Conservation (phyloP, 2,888 invertebrate genomes). For the Apodemia duryi region DNA sequence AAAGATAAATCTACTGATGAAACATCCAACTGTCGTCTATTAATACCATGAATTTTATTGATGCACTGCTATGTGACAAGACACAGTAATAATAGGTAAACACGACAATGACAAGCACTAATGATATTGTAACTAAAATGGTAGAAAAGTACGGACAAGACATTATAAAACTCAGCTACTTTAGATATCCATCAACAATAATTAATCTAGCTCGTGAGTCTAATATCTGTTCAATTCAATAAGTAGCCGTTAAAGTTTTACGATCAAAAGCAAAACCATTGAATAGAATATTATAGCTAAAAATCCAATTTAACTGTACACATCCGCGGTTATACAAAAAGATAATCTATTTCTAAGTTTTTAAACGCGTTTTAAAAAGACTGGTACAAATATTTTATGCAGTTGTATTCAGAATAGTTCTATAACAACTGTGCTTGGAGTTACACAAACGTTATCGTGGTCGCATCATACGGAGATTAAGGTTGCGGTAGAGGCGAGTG, state of each 20-base stretch:
- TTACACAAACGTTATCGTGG: constrained; percentile 63
- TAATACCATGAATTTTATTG: too few relatives aligned
- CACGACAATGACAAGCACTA: too few relatives aligned
- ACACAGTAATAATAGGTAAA: too few relatives aligned
- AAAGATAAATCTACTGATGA: too few relatives aligned
- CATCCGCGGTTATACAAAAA: constrained; percentile 4
- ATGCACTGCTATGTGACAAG: too few relatives aligned
- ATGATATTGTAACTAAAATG: too few relatives aligned
- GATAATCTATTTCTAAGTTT: constrained; percentile 3
- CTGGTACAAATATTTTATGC: constrained; percentile 21
- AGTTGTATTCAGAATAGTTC: constrained; percentile 27
- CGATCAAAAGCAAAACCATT: neutral
- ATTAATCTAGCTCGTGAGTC: too few relatives aligned
- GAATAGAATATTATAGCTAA: constrained; percentile 8
- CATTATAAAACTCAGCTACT: too few relatives aligned
- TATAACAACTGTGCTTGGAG: constrained; percentile 37
- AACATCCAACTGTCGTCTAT: too few relatives aligned
- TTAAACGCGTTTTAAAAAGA: constrained; percentile 16
- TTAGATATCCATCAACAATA: too few relatives aligned
- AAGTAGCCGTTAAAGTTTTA: constrained; percentile 1
- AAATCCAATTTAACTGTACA: neutral
- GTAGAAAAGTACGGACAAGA: too few relatives aligned
- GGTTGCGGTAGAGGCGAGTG: constrained; percentile 60
- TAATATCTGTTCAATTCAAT: neutral
- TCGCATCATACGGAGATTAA: constrained; percentile 69